A percentile compares a stretch with the other conserved stretches of the same genome.
Evolutionary conservation across 1,140 invertebrate species (phyloP).

Genomic region (Caerostris darwini): DNA sequence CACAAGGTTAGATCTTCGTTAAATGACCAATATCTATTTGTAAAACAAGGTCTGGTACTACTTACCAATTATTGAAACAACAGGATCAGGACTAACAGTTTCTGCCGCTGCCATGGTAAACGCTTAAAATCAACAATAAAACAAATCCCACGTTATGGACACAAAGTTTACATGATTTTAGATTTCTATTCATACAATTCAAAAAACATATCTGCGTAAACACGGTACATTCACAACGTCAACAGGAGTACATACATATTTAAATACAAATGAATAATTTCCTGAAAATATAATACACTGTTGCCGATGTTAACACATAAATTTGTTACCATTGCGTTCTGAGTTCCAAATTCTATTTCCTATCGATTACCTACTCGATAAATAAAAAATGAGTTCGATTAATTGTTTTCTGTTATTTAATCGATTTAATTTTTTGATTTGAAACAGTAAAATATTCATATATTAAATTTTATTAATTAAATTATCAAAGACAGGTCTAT

Average conservation of each 20-base stretch:
- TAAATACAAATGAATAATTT: slow-evolving; percentile 62
- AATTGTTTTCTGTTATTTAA: neutral
- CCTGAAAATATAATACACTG: slow-evolving; percentile 22
- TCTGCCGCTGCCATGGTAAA: slow-evolving; percentile 68
- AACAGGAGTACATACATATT: slow-evolving; percentile 52
- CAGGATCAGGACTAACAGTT: slow-evolving; percentile 62
- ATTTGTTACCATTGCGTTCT: slow-evolving; percentile 35
- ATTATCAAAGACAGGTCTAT: no score
- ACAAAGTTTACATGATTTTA: neutral
- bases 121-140: slow-evolving; percentile 4
- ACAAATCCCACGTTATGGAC: slow-evolving; percentile 20
- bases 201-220: neutral
- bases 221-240: slow-evolving; percentile 38
- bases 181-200: neutral
- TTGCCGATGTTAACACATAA: slow-evolving; percentile 53
- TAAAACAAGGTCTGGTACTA: neutral
- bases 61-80: slow-evolving; percentile 62
- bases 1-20: no score
- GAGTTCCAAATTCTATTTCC: slow-evolving; percentile 1
- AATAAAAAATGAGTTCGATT: neutral
- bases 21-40: no score
- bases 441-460: neutral
- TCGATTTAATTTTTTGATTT: neutral
- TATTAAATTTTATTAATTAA: no score
- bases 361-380: slow-evolving; percentile 39